A percentile compares a stretch with the other conserved stretches of the same genome.
Evolutionary conservation across 2,888 invertebrate species (phyloP).

Genomic region (Caradrina kadenii): DNA sequence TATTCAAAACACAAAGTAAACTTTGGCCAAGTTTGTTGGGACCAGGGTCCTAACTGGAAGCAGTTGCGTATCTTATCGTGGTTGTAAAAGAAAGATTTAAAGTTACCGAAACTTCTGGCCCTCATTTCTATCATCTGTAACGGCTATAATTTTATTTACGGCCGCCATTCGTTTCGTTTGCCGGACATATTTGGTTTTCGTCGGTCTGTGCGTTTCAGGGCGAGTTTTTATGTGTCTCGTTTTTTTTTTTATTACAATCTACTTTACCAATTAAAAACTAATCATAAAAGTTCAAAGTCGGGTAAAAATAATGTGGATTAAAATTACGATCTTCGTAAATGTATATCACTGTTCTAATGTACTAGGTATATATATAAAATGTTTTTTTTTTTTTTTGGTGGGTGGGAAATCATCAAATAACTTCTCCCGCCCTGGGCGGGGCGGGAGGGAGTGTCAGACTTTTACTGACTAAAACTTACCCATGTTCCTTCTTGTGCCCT

Average conservation of each 20-base stretch:
- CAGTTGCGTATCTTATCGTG: slow-evolving; percentile 63
- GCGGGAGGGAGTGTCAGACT: too few relatives aligned
- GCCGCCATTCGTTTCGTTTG: slow-evolving; percentile 45
- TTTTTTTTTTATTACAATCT: slow-evolving; percentile 14
- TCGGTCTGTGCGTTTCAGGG: slow-evolving; percentile 36
- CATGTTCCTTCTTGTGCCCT: too few relatives aligned
- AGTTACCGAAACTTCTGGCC: slow-evolving; percentile 56
- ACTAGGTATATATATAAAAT: not conserved
- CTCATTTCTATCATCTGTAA: slow-evolving; percentile 59
- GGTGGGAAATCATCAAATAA: too few relatives aligned
- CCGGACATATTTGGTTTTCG: slow-evolving; percentile 49
- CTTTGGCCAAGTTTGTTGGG: slow-evolving; percentile 46
- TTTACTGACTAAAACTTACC: too few relatives aligned
- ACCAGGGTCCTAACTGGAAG: slow-evolving; percentile 37
- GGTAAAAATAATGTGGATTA: not conserved
- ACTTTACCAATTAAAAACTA: slow-evolving; percentile 3
- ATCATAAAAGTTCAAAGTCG: not conserved
- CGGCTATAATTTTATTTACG: slow-evolving; percentile 62
- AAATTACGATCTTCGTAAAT: not conserved
- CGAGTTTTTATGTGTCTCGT: slow-evolving; percentile 19
- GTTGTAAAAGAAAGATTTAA: slow-evolving; percentile 65
- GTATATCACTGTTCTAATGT: not conserved
- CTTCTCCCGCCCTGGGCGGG: too few relatives aligned
- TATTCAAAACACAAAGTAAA: slow-evolving; percentile 64
- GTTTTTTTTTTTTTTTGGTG: too few relatives aligned